These are phyloP conservation scores for Heliopora coerulea DNA, from an alignment of 92 coral and sea anemone species.

Conservation along the genomic window DNA sequence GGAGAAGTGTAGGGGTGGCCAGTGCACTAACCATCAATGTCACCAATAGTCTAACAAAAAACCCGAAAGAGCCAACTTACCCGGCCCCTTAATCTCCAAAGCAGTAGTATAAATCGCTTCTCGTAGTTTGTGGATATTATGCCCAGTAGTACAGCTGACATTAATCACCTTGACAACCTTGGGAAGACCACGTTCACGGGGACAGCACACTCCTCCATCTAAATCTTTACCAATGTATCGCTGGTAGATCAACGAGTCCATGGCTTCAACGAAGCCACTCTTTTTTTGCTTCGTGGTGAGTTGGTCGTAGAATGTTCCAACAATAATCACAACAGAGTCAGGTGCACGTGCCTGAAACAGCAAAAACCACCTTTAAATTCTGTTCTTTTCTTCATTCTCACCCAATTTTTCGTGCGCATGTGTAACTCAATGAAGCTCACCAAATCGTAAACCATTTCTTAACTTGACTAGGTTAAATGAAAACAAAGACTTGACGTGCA, in stretches of 20 bases:
- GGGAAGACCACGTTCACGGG: constrained; percentile 97
- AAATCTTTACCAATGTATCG: constrained; percentile 80
- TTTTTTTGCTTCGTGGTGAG: constrained; percentile 67
- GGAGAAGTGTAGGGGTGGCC: too few relatives aligned
- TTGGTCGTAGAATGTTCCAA: constrained; percentile 91
- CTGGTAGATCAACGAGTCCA: constrained; percentile 76
- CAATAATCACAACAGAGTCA: constrained; percentile 87
- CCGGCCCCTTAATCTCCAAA: constrained; percentile 86
- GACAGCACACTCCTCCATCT: constrained; percentile 74
- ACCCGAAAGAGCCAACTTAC: constrained; percentile 40
- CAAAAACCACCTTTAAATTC: too few relatives aligned
- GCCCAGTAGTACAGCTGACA: constrained; percentile 84
- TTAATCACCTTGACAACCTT: constrained; percentile 86
- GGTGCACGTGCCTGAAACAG: constrained; percentile 88
- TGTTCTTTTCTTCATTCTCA: too few relatives aligned
- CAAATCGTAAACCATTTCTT: too few relatives aligned
- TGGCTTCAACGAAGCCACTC: constrained; percentile 55
- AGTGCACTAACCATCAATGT: too few relatives aligned
- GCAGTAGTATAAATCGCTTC: constrained; percentile 87
- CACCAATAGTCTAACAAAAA: neutral
- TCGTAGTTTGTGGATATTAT: constrained; percentile 77
- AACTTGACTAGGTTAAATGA: too few relatives aligned
- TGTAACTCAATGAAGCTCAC: too few relatives aligned
- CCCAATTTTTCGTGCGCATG: too few relatives aligned
- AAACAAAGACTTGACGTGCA: too few relatives aligned